phyloP scores from a whole-genome alignment of 2,113 vertebrate species.

The Anguilla japonica region DNA sequence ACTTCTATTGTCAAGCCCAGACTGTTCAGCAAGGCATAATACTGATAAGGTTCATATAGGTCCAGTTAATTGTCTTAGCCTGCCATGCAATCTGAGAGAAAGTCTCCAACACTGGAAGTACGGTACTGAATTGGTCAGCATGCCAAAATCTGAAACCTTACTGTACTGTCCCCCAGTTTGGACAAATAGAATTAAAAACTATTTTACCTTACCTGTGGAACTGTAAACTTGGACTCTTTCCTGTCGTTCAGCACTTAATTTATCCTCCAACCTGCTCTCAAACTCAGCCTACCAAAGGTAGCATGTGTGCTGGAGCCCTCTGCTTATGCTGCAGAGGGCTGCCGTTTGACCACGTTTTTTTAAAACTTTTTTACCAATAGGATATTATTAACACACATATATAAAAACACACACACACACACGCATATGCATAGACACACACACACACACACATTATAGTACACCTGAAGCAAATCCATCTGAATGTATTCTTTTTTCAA shows the following conservation, averaged over 20 bases:
- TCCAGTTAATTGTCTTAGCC: neutral
- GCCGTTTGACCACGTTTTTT: neutral
- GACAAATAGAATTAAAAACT: neutral
- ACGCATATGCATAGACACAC: slow-evolving; percentile 1
- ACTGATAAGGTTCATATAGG: neutral
- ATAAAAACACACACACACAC: neutral
- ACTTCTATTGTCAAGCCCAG: neutral
- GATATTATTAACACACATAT: neutral
- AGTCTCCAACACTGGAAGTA: neutral
- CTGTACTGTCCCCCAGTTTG: neutral
- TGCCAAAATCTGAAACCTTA: too few relatives aligned
- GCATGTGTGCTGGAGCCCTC: neutral
- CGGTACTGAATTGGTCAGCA: too few relatives aligned
- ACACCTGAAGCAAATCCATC: neutral
- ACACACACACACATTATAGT: neutral
- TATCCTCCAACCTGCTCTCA: neutral
- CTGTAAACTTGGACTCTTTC: neutral
- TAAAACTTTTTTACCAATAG: neutral
- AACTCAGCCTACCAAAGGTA: neutral
- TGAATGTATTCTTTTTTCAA: neutral
- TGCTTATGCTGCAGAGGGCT: neutral
- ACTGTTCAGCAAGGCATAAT: neutral
- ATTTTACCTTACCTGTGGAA: neutral
- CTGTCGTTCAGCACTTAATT: neutral
- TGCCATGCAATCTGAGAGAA: neutral